Evolutionary conservation across 2,888 invertebrate species (phyloP), one percentile per base, ranked within the genome.

Genomic region (Perdita meconis): DNA sequence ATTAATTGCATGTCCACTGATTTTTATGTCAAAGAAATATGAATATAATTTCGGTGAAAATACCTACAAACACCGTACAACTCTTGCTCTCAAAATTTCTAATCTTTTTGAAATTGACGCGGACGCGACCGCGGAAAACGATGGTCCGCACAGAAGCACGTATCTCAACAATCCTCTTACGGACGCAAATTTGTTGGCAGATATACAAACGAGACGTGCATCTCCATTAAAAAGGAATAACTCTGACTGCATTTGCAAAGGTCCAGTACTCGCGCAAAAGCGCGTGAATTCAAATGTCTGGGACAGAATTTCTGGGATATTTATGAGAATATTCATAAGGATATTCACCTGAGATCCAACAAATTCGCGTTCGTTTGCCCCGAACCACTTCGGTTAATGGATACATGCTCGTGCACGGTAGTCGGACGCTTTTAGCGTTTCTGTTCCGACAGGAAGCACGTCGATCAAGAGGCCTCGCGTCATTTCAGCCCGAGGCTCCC

Each of bases 351-450:
- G 42, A 30, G 38, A 63, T 59, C 16, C 3, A 16, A 10, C 24
- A 40, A 10, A 40, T 50, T 42, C 55, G 55, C 26, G 42, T 57
- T 47, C 51, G 53, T 36, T 57, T 34, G 51, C 65, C 71, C 82
- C 69, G 72, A 81, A 83, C 83, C 81, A 83, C 68, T 66, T 50
- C 16, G n/a, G 72, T 73, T 68, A 76, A 71, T 80, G 82, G 68
- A 30, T 30, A 30, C 30, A 30, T 6, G 30, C 55, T 5, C n/a
- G 26, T 26, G n/a, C 50, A 55, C 38, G 10, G 10, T 47, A 51
- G 10, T 10, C 36, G 47, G 60, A 81, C 78, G 72, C 53, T 83
- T 83, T 81, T 81, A 78, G 50, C 73, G 65, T 30, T 47, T 19
- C 55, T 44, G 75, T 82, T 83, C 71, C 70, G 74, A 71, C 68